Base-by-base conservation (phyloP, 2,888 invertebrate genomes). In the Abrostola tripartita region DNA sequence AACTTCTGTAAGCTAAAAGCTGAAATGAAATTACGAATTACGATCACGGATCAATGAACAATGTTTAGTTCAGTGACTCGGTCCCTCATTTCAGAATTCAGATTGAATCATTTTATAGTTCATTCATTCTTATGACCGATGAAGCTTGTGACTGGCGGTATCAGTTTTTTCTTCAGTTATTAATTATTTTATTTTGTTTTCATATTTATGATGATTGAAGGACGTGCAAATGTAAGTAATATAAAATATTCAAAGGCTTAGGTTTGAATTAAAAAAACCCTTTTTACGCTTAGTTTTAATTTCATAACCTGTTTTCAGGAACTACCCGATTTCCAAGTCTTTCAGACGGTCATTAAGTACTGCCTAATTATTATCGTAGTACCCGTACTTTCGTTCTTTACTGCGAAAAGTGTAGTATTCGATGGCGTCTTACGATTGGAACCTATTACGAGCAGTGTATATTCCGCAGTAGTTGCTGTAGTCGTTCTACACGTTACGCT, bases 391-490 rank as follows among this genome's bases (percentile, higher is more conserved):
- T 96, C 97, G 24, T 98, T 98, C 88, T 98, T 98, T 84, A 82
- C 91, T 9, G 95, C 96, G 38, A 98, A 98, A 90, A 88, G 95
- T 53, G 90, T 97, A 62, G 81, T 98, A 63, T 97, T 97, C 85
- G 97, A 98, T 93, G 96, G 96, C 92, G 91, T 96, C 73, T 90
- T 95, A 51, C 84, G 87, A 38, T 80, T 95, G 70, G 91, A 94
- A 51, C 89, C 95, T 37, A 88, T 97, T 49, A 95, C 95, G 24
- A 97, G 97, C 80, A 98, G 97, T 88, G 97, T 98, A 40, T 97
- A 96, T 87, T 96, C 98, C 5, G 98, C 98, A 36, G 95, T 97
- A 44, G 95, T 96, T 52, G 97, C 98, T 0, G 96, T 98, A 9
- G 81, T 97, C 6, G 96, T 97, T 6, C 91, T 98, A 58, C 98